A percentile compares a stretch with the other conserved stretches of the same genome.
phyloP scores from a whole-genome alignment of 2,113 vertebrate species.

The Mixornis gularis region DNA sequence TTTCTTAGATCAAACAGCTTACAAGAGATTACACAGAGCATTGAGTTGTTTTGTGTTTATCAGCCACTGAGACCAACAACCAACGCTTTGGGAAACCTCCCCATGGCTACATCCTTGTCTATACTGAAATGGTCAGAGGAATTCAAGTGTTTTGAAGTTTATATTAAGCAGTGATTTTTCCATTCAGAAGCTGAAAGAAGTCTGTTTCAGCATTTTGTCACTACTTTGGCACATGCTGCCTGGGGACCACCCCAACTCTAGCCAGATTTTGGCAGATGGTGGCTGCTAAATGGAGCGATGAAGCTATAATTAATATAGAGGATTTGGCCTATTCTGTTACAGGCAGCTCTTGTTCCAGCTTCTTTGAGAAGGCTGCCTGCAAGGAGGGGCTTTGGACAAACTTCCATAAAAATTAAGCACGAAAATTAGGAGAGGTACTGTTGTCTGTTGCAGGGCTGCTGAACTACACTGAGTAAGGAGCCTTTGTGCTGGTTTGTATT shows the following conservation, averaged over 20 bases:
- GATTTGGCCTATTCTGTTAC: neutral
- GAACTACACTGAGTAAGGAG: neutral
- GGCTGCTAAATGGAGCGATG: neutral
- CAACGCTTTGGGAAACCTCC: fast-evolving
- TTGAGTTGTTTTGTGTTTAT: neutral
- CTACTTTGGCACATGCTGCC: neutral
- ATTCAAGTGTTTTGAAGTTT: neutral
- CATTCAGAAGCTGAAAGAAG: neutral
- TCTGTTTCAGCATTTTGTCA: neutral
- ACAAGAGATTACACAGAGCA: neutral
- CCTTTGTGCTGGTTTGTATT: neutral
- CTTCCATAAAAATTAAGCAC: neutral
- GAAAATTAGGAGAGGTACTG: neutral
- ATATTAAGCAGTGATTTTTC: neutral
- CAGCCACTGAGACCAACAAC: neutral
- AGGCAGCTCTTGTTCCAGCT: neutral
- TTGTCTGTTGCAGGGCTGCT: neutral
- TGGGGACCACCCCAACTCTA: neutral
- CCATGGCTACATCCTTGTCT: neutral
- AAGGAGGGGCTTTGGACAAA: neutral
- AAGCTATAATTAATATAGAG: neutral
- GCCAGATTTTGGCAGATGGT: neutral
- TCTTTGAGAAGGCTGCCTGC: neutral
- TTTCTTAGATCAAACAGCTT: neutral
- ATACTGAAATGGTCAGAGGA: neutral